Evolutionary conservation across 1,140 invertebrate genomes (phyloP).

Genomic region (Drosophila lacertosa): DNA sequence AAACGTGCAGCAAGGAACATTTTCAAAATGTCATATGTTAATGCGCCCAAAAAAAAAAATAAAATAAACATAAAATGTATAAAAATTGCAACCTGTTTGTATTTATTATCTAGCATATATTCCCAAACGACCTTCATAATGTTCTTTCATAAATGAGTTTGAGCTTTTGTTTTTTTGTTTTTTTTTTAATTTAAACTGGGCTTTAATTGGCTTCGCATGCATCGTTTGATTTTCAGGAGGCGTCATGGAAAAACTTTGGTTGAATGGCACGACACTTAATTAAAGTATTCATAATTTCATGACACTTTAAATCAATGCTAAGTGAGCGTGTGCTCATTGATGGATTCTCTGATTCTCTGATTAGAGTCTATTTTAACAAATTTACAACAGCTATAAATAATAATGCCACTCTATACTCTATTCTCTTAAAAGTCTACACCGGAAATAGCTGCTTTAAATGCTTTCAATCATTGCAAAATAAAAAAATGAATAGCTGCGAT

Average conservation of each 20-base stretch:
- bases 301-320: constrained; percentile 58
- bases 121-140: constrained; percentile 9
- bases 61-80: too few species aligned
- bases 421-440: constrained; percentile 11
- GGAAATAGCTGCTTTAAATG: constrained; percentile 34
- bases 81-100: constrained; percentile 49
- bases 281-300: constrained; percentile 40
- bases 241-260: constrained; percentile 64
- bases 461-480: not conserved
- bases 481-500: not conserved
- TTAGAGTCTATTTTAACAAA: constrained; percentile 17
- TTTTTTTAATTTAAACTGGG: not conserved
- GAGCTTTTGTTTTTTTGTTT: too few species aligned
- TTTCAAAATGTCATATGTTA: constrained; percentile 14
- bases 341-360: too few species aligned
- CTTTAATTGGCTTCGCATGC: constrained; percentile 34
- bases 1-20: constrained; percentile 55
- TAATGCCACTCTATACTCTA: not conserved
- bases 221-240: not conserved
- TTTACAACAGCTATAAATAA: constrained; percentile 35
- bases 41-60: constrained; percentile 7
- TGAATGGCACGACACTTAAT: constrained; percentile 16
- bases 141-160: not conserved
- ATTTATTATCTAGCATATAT: not conserved
- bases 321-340: constrained; percentile 41